A percentile compares a stretch with the other conserved stretches of the same genome.
Conservation (phyloP, 2,113 vertebrate genomes). For the Bettongia penicillata region DNA sequence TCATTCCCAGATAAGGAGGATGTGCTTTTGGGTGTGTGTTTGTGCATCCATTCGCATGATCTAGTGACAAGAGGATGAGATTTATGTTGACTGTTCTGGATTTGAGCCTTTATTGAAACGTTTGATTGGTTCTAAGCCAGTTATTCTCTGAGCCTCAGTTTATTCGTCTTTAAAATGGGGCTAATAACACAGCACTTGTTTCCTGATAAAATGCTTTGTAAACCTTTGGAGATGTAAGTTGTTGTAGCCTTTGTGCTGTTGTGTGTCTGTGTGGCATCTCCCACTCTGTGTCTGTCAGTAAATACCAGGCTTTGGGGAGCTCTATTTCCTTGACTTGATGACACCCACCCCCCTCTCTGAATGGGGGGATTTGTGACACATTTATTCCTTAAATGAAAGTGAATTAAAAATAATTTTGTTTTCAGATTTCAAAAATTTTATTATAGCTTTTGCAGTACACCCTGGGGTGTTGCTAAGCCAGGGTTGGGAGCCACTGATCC, state of each 20-base stretch:
- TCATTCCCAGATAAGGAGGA: too few species aligned
- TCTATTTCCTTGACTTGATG: background rate
- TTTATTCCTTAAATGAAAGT: background rate
- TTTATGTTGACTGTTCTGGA: too few species aligned
- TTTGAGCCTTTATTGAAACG: too few species aligned
- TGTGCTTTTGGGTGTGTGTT: too few species aligned
- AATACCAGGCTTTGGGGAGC: background rate
- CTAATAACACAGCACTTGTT: too few species aligned
- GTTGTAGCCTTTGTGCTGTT: too few species aligned
- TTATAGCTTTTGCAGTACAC: background rate
- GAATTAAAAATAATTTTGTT: background rate
- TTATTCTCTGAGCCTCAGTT: background rate
- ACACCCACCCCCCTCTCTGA: background rate
- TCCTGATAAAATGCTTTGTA: too few species aligned
- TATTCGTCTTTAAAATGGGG: background rate
- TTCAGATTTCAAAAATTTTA: background rate
- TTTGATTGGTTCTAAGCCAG: background rate
- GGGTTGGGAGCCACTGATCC: background rate
- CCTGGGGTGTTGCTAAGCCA: background rate
- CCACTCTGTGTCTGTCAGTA: too few species aligned
- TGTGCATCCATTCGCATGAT: too few species aligned
- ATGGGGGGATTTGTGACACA: background rate
- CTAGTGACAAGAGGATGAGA: too few species aligned
- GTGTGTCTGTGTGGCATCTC: too few species aligned
- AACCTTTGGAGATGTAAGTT: too few species aligned